Base-by-base conservation (phyloP, 2,797 vertebrate genomes). In the Sarcoramphus papa region DNA sequence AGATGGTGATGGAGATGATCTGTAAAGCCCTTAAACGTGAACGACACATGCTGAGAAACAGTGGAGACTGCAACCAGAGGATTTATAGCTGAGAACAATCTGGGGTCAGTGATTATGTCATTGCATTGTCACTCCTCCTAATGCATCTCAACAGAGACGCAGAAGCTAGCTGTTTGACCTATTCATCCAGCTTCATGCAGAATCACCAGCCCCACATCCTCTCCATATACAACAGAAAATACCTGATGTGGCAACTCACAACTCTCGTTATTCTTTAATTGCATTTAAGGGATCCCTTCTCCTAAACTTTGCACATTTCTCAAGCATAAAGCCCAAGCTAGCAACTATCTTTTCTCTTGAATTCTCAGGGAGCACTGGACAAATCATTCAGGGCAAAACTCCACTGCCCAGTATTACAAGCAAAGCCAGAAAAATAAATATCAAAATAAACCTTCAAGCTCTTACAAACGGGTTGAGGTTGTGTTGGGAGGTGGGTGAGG, bases 1-100 rank as follows among this genome's bases (percentile, higher is more conserved):
- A 97, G 95, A 96, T 92, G 95, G 95, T 87, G 86, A 82, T 54
- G 41, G 78, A 93, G 91, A 95, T 91, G 89, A 95, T 94, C 92
- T 95, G 93, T 93, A 96, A 97, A 96, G 96, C 92, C 78, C 85
- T 92, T 91, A 90, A 96, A 95, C 1, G 7, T 80, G 93, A 93
- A 90, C 6, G 1, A 79, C 96, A 91, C 92, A 92, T 77, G 92
- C 74, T 93, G 95, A 89, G 78, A 43, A 95, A 85, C 72, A 93
- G 87, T 3, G 27, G 89, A 92, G 87, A 80, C 72, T 45, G 64
- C 88, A 85, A 82, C 45, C 87, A 63, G 60, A 95, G 93, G 79
- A 96, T 95, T 94, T 95, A 95, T 84, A 84, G 73, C 85, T 0
- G 14, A 86, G 90, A 93, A 93, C 70, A 94, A 92, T 78, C 88